These are phyloP conservation scores for Mythimna vitellina DNA, from an alignment of 2,888 invertebrate species.

Conservation along the genomic window DNA sequence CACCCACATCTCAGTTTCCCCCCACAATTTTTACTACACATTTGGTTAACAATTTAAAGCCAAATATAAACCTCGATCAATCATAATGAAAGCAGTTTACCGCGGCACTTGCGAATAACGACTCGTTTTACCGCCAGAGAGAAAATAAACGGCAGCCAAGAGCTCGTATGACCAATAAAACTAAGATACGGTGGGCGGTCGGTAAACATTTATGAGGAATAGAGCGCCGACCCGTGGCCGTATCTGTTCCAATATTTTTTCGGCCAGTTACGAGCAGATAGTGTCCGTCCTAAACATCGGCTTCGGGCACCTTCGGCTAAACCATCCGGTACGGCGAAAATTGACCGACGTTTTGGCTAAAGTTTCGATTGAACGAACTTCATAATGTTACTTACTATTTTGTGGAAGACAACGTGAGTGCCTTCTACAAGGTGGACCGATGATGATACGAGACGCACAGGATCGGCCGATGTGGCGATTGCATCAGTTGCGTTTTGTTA, in stretches of 20 bases:
- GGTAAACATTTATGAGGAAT: constrained; percentile 70
- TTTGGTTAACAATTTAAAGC: constrained; percentile 26
- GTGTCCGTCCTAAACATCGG: not conserved
- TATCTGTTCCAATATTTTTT: constrained; percentile 54
- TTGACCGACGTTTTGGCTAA: not conserved
- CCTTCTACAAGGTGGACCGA: no score
- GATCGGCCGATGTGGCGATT: no score
- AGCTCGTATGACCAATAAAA: constrained; percentile 63
- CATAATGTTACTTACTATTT: no score
- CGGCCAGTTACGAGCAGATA: constrained; percentile 42
- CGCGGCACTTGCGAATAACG: constrained; percentile 57
- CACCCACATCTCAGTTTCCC: not conserved
- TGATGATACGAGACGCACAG: no score
- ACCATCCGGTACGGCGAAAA: not conserved
- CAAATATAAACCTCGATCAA: constrained; percentile 48
- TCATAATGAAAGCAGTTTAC: constrained; percentile 56
- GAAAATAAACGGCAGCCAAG: constrained; percentile 56
- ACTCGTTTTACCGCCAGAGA: constrained; percentile 42
- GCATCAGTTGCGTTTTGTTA: no score
- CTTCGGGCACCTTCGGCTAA: not conserved
- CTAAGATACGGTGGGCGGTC: constrained; percentile 66
- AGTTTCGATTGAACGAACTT: not conserved
- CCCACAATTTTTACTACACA: constrained; percentile 5
- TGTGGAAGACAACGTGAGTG: no score
- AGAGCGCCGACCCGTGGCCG: constrained; percentile 28